Conservation (phyloP, 2,797 vertebrate genomes). For the Cossypha dichroa region DNA sequence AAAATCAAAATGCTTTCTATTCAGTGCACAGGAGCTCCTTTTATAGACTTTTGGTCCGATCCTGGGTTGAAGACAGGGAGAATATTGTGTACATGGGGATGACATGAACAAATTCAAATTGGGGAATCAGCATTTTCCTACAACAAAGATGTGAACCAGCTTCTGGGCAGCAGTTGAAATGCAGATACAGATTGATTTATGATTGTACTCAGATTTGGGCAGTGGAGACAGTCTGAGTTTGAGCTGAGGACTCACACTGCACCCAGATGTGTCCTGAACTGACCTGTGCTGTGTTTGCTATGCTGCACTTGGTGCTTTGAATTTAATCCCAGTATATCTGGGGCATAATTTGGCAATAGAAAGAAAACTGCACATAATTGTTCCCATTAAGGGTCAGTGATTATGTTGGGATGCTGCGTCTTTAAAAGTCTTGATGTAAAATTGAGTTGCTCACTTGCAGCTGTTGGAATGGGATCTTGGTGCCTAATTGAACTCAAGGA, state of each 20-base stretch:
- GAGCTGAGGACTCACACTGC: not conserved
- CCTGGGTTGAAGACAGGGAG: slow-evolving; percentile 10
- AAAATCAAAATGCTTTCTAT: slow-evolving; percentile 13
- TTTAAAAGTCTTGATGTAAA: not conserved
- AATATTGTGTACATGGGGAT: slow-evolving; percentile 27
- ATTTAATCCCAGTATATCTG: not conserved
- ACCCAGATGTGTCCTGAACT: not conserved
- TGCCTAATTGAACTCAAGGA: not conserved
- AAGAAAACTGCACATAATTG: not conserved
- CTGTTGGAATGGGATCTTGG: not conserved
- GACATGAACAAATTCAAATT: not conserved
- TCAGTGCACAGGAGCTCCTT: slow-evolving; percentile 34
- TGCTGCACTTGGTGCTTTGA: not conserved
- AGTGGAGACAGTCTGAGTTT: not conserved
- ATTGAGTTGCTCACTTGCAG: not conserved
- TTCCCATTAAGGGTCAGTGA: not conserved
- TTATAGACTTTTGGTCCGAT: slow-evolving; percentile 25
- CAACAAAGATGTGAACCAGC: not conserved
- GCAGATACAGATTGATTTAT: not conserved
- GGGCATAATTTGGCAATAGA: not conserved
- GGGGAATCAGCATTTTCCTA: not conserved
- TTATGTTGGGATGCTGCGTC: not conserved
- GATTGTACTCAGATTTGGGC: not conserved
- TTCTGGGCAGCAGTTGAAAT: not conserved
- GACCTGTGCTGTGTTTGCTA: not conserved